Evolutionary conservation across 2,113 vertebrate genomes (phyloP), one percentile per base, ranked within the genome.

Genomic region (Atlantisia rogersi): DNA sequence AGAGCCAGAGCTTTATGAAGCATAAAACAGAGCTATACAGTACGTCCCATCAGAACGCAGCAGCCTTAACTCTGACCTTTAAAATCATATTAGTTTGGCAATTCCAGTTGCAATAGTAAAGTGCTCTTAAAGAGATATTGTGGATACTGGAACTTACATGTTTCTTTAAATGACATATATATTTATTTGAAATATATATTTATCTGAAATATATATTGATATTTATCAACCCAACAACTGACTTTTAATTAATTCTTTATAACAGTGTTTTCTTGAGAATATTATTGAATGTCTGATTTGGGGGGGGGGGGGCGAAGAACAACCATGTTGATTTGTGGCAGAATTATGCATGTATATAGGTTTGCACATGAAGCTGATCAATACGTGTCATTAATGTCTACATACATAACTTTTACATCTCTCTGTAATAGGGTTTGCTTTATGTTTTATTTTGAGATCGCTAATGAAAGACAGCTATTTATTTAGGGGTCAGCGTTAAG

Each of bases 391-490:
- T 96, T 94, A 96, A 86, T 79, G 91, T 80, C 95, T 89, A 96
- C 92, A 94, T 95, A 94, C 85, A 90, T 96, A 95, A 95, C 94
- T 94, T 95, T 96, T 95, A 96, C 90, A 81, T 88, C 67, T 95
- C 79, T 94, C 94, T 96, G 92, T 88, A 88, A 96, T 94, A 83
- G 93, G 88, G 31, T 92, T 93, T 97, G 70, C 82, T 96, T 96
- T 96, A 64, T 93, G 92, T 86, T 95, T 95, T 93, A 82, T 93
- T 96, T 95, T 92, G 77, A 92, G 91, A 88, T 82, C 89, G 92
- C 86, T 96, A 96, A 96, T 94, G 95, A 95, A 95, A 95, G 88
- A 94, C 88, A 97, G 87, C 74, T 84, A 94, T 95, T 96, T 95
- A 92, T 95, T 96, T 92, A 94, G 95, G 95, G 93, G 96, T 94